Percentiles rank a stretch among this genome's conserved stretches.
phyloP scores from a whole-genome alignment of 1,140 invertebrate species.

The Lepidostoma basale region DNA sequence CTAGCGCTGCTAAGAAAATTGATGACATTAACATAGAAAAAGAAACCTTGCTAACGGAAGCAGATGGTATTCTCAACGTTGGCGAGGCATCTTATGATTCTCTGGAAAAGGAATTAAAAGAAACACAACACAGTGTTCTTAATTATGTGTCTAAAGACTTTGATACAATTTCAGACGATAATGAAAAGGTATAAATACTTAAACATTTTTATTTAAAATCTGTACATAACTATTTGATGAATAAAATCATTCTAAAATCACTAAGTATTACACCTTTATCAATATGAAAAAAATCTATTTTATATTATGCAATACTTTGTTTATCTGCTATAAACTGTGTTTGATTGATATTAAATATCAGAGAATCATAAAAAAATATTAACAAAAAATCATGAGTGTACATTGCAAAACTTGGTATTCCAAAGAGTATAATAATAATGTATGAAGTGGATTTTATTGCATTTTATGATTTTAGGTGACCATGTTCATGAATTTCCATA shows the following conservation, averaged over 20 bases:
- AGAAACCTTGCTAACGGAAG: conserved; percentile 50
- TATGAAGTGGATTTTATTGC: neutral
- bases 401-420: neutral
- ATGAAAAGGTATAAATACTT: conserved; percentile 53
- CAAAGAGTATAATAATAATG: neutral
- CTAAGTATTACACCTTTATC: too few species aligned
- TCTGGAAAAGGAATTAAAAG: conserved; percentile 51
- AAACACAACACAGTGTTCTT: conserved; percentile 51
- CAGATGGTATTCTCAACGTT: conserved; percentile 50
- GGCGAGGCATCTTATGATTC: conserved; percentile 52
- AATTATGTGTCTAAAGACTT: conserved; percentile 48
- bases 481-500: conserved; percentile 60
- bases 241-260: too few species aligned
- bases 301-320: too few species aligned
- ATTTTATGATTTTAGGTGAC: conserved; percentile 49
- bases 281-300: too few species aligned
- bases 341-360: too few species aligned
- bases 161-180: conserved; percentile 48
- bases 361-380: too few species aligned
- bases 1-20: conserved; percentile 58
- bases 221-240: too few species aligned
- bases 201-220: too few species aligned
- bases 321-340: too few species aligned
- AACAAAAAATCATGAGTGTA: too few species aligned
- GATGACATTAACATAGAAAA: conserved; percentile 53